Percentiles rank a stretch among this genome's conserved stretches.
These are phyloP conservation scores for Zaprionus tsacasi DNA, from an alignment of 1,140 invertebrate genomes.

Conservation along the genomic window DNA sequence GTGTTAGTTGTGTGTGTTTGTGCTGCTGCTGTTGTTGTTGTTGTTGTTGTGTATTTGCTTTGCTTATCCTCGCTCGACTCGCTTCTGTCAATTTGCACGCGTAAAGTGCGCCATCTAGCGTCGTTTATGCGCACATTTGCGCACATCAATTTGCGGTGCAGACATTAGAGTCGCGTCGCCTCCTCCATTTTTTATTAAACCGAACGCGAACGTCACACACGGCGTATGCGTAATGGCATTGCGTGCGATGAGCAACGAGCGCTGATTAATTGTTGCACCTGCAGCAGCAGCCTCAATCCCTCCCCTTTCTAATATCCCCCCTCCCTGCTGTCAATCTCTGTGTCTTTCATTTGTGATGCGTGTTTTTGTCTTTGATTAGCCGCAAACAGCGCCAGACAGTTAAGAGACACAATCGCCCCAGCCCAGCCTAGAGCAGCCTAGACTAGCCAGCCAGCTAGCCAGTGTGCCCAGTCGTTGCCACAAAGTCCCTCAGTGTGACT, in stretches of 20 bases:
- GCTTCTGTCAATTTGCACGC: slow-evolving; percentile 69
- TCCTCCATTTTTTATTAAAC: slow-evolving; percentile 75
- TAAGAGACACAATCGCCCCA: slow-evolving; percentile 33
- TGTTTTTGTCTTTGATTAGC: slow-evolving; percentile 78
- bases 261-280: slow-evolving; percentile 69
- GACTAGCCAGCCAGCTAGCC: too few relatives aligned
- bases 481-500: slow-evolving; percentile 38
- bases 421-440: not conserved
- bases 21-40: slow-evolving; percentile 9
- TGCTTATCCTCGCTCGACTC: slow-evolving; percentile 16
- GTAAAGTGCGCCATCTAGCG: slow-evolving; percentile 75
- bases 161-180: slow-evolving; percentile 60
- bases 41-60: slow-evolving; percentile 20
- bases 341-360: slow-evolving; percentile 37
- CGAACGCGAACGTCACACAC: slow-evolving; percentile 46
- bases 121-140: slow-evolving; percentile 78
- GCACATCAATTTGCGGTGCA: slow-evolving; percentile 77
- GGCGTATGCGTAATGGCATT: slow-evolving; percentile 64
- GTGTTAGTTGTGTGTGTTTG: not conserved
- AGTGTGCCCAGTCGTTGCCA: slow-evolving; percentile 8
- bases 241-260: slow-evolving; percentile 25
- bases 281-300: slow-evolving; percentile 1
- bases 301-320: slow-evolving; percentile 2
- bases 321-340: slow-evolving; percentile 15
- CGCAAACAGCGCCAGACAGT: slow-evolving; percentile 54